These are phyloP conservation scores for Axinella damicornis DNA, from an alignment of 37 sponge, comb jelly and placozoan genomes.

Conservation along the genomic window DNA sequence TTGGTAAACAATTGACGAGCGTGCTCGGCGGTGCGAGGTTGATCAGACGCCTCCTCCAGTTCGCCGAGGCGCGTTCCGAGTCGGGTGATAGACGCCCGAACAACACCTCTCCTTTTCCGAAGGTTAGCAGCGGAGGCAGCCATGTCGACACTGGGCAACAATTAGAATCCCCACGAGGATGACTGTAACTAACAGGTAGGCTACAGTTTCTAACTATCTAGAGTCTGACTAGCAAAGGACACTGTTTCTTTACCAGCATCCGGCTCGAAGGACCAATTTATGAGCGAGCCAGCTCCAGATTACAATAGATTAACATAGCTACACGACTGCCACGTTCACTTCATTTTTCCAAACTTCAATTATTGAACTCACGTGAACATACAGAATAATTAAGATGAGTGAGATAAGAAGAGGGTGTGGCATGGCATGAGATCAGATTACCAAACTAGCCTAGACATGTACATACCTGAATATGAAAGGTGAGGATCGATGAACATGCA, in stretches of 20 bases:
- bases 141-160: not conserved
- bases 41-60: slow-evolving; percentile 40
- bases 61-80: slow-evolving; percentile 10
- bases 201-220: no score
- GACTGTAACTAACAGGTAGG: no score
- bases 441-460: no score
- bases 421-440: no score
- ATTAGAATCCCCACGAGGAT: slow-evolving; percentile 21
- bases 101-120: slow-evolving; percentile 39
- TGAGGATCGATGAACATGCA: no score
- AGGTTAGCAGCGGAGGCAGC: not conserved
- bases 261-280: slow-evolving; percentile 57
- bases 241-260: not conserved
- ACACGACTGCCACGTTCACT: no score
- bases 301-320: no score
- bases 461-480: no score
- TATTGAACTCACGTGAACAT: no score
- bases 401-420: no score
- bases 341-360: no score
- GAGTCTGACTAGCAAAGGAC: not conserved
- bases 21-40: slow-evolving; percentile 38
- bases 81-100: slow-evolving; percentile 28
- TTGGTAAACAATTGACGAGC: slow-evolving; percentile 31
- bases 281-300: slow-evolving; percentile 55
- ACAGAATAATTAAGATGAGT: no score